Conservation (phyloP, 2,888 invertebrate genomes). For the Eumacrocentrus americanus region DNA sequence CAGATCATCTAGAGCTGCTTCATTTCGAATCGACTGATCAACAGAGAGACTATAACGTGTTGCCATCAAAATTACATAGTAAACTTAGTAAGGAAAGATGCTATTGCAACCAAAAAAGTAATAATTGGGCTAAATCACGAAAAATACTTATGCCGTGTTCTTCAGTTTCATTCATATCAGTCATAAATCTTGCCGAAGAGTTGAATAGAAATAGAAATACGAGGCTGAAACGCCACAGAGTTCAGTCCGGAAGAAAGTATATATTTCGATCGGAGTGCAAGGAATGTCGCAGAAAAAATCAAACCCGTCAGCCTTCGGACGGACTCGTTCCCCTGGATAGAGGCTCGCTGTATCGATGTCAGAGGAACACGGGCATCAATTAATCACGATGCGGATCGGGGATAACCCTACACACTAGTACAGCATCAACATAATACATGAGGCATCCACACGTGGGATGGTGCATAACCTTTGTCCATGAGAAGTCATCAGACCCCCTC, state of each 20-base stretch:
- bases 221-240: conserved; percentile 2
- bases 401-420: conserved; percentile 41
- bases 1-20: no score
- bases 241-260: conserved; percentile 38
- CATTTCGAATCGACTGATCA: no score
- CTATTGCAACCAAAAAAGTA: no score
- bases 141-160: no score
- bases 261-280: conserved; percentile 36
- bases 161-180: no score
- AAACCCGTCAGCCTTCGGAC: conserved; percentile 39
- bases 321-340: conserved; percentile 31
- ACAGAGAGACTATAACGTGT: no score
- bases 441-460: conserved; percentile 35
- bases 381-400: conserved; percentile 55
- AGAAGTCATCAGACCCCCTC: conserved; percentile 16
- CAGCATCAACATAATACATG: conserved; percentile 36
- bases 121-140: no score
- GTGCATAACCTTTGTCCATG: conserved; percentile 33
- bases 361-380: conserved; percentile 49
- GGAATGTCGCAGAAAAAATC: conserved; percentile 41
- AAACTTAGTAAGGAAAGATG: no score
- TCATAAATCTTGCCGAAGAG: no score
- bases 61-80: no score
- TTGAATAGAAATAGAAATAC: no score
- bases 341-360: conserved; percentile 39